Evolutionary conservation across 2,113 vertebrate species (phyloP).

Genomic region (Anguilla japonica): DNA sequence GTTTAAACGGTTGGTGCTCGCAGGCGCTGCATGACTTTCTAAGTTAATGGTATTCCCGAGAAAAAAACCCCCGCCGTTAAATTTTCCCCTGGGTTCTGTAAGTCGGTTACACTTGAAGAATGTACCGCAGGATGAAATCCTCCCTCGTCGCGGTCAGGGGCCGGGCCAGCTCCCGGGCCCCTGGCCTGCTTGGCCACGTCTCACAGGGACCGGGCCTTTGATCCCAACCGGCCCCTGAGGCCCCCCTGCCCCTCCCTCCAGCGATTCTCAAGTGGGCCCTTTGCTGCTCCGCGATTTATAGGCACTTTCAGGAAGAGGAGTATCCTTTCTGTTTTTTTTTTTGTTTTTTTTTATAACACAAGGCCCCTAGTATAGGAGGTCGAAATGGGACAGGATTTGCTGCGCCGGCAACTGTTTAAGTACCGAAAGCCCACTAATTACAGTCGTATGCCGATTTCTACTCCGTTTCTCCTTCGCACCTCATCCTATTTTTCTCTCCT

Average conservation of each 20-base stretch:
- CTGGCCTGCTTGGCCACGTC: not conserved
- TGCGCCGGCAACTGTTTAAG: not conserved
- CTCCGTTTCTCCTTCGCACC: not conserved
- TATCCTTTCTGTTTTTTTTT: not conserved
- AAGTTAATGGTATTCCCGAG: constrained; percentile 24
- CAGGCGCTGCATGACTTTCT: constrained; percentile 33
- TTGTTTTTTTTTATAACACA: not conserved
- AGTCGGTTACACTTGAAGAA: constrained; percentile 46
- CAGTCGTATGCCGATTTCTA: not conserved
- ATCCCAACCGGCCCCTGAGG: not conserved
- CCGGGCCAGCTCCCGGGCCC: not conserved
- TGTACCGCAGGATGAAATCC: constrained; percentile 23
- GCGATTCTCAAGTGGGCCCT: too few relatives aligned
- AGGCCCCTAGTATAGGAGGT: not conserved
- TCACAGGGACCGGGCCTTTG: not conserved
- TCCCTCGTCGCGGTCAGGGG: not conserved
- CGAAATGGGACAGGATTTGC: not conserved
- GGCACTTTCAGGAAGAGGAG: not conserved
- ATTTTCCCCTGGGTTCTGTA: constrained; percentile 41
- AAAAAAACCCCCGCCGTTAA: constrained; percentile 48
- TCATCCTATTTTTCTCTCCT: not conserved
- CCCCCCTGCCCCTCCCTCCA: not conserved
- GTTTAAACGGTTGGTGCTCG: constrained; percentile 37
- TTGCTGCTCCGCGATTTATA: not conserved
- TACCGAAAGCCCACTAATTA: not conserved